Conservation (phyloP, 2,888 invertebrate genomes). For the Archips crataeganus region DNA sequence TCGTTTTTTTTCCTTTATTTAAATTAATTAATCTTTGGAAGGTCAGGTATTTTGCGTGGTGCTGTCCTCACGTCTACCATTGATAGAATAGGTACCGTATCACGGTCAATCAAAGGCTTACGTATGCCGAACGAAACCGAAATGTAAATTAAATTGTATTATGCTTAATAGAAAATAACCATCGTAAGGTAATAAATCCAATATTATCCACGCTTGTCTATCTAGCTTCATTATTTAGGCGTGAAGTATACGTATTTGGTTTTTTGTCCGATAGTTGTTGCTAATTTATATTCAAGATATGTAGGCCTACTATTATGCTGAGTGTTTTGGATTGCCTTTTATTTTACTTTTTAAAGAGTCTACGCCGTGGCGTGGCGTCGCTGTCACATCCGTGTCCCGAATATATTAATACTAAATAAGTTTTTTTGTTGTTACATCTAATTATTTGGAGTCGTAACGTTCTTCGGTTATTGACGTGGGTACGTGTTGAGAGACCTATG, state of each 20-base stretch:
- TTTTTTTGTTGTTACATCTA: slow-evolving; percentile 59
- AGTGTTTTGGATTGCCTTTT: slow-evolving; percentile 63
- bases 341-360: slow-evolving; percentile 59
- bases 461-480: slow-evolving; percentile 42
- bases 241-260: slow-evolving; percentile 51
- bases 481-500: slow-evolving; percentile 49
- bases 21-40: slow-evolving; percentile 74
- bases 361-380: slow-evolving; percentile 57
- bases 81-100: slow-evolving; percentile 54
- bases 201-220: slow-evolving; percentile 71
- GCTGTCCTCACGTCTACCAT: slow-evolving; percentile 49
- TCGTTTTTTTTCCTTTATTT: slow-evolving; percentile 72
- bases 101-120: slow-evolving; percentile 62
- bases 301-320: slow-evolving; percentile 63
- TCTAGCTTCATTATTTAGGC: slow-evolving; percentile 58
- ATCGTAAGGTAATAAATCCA: slow-evolving; percentile 70
- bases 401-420: slow-evolving; percentile 76
- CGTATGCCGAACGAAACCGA: slow-evolving; percentile 48
- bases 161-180: slow-evolving; percentile 73
- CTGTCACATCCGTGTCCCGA: slow-evolving; percentile 66
- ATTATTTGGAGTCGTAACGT: slow-evolving; percentile 56
- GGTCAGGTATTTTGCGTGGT: slow-evolving; percentile 65
- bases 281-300: slow-evolving; percentile 77
- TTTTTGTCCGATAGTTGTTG: slow-evolving; percentile 56
- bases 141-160: slow-evolving; percentile 62